Evolutionary conservation across 2,888 invertebrate genomes (phyloP), one percentile per base, ranked within the genome.

Genomic region (Drosophila emarginata): DNA sequence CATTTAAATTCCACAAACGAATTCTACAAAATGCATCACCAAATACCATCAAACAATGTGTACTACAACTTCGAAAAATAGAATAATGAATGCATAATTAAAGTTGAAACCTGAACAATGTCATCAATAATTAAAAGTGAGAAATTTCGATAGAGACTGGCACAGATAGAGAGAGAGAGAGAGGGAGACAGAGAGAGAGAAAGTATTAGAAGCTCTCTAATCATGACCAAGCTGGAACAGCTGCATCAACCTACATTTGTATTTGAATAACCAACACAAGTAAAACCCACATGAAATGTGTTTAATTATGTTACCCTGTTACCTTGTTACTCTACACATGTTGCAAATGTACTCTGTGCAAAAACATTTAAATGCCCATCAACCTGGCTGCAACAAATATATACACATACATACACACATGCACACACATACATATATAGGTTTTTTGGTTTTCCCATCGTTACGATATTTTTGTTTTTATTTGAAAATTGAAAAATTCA

Each of bases 401-500:
- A 64, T 54, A 64, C 71, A 74, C 67, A 67, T 66, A 59, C 69
- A 71, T 23, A 28, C 64, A 67, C 61, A 58, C 63, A 45, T 21
- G 11, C n/a, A 40, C 18, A 61, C 4, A 32, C n/a, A 36, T 14
- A 59, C 32, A 56, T 39, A 36, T 26, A 23, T 40, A n/a, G n/a
- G n/a, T n/a, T n/a, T 40, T 40, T 40, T 40, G 40, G 40, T 40
- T 40, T 40, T 40, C 40, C 14, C 40, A 40, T 40, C 40, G 40
- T 15, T 15, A 15, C 15, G 40, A 9, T 45, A 18, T 45, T 57
- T 40, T 14, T 37, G n/a, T 28, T 50, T n/a, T 45, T 18, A 7
- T 36, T 12, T 18, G 11, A 36, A 52, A 64, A 64, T 64, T 58
- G 64, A 51, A 64, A 64, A 64, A 64, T 64, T 64, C 64, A 64